Conservation (phyloP, 1,140 invertebrate species). For the Vanessa atalanta region DNA sequence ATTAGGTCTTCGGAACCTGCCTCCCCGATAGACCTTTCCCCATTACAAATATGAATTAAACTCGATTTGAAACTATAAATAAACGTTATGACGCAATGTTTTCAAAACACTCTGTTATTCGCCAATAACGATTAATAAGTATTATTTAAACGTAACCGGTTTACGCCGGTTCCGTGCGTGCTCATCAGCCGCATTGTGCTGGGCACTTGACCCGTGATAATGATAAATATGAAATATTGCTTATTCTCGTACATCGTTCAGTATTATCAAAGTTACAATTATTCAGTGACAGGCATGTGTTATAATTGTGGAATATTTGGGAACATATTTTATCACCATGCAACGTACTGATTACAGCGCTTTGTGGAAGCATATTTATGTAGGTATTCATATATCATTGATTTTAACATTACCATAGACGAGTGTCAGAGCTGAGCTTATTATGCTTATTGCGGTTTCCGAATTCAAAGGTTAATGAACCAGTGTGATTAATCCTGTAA, state of each 20-base stretch:
- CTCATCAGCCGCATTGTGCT: constrained; percentile 34
- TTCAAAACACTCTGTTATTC: constrained; percentile 28
- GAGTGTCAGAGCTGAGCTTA: too few relatives aligned
- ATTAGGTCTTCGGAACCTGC: too few relatives aligned
- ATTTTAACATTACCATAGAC: too few relatives aligned
- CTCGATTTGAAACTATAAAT: too few relatives aligned
- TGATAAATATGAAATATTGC: constrained; percentile 47
- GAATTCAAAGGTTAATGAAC: too few relatives aligned
- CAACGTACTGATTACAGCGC: too few relatives aligned
- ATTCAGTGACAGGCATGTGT: not conserved
- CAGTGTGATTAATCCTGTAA: too few relatives aligned
- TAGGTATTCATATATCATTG: too few relatives aligned
- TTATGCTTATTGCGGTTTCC: too few relatives aligned
- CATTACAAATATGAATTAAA: too few relatives aligned
- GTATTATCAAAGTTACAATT: constrained; percentile 18
- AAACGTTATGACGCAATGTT: not conserved
- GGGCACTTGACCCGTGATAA: constrained; percentile 45
- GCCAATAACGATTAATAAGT: constrained; percentile 30
- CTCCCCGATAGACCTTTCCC: too few relatives aligned
- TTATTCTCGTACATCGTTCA: constrained; percentile 27
- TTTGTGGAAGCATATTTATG: too few relatives aligned
- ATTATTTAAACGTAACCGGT: constrained; percentile 35
- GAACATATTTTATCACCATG: not conserved
- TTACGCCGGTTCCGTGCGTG: constrained; percentile 39
- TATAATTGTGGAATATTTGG: constrained; percentile 18